A percentile compares a stretch with the other conserved stretches of the same genome.
These are phyloP conservation scores for Drosophila lini DNA, from an alignment of 1,140 invertebrate species.

Conservation along the genomic window DNA sequence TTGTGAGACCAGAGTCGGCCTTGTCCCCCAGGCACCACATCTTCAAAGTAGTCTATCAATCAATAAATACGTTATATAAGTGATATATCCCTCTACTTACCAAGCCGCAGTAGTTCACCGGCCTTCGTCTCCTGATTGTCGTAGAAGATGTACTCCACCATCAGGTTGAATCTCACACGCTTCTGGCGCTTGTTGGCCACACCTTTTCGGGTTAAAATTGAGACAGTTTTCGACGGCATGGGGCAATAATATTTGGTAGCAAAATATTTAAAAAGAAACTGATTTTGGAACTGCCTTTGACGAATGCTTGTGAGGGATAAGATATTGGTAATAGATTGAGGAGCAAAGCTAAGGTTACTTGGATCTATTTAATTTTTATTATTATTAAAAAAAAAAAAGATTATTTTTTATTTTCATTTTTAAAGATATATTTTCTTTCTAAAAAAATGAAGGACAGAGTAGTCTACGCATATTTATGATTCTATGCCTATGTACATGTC, in stretches of 20 bases:
- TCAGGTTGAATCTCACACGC: conserved; percentile 43
- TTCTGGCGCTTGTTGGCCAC: conserved; percentile 5
- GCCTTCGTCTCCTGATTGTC: neutral
- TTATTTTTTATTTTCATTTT: no score
- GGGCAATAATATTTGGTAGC: neutral
- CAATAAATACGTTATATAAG: neutral
- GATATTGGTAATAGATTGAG: neutral
- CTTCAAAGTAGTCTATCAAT: conserved; percentile 1
- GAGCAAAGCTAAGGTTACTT: neutral
- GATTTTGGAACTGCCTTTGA: neutral
- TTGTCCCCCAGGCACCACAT: neutral
- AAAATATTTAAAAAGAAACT: neutral
- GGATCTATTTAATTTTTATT: no score
- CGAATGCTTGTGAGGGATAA: neutral
- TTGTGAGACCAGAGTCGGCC: neutral
- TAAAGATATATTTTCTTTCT: no score
- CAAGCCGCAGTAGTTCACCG: neutral
- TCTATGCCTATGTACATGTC: no score
- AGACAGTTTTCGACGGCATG: neutral
- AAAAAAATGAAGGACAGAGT: no score
- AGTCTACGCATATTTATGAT: no score
- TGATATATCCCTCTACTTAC: conserved; percentile 8
- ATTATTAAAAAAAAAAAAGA: no score
- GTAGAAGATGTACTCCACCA: conserved; percentile 33
- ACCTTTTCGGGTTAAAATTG: neutral